Percentiles rank a stretch among this genome's conserved stretches.
Conservation (phyloP, 2,113 vertebrate genomes). For the Furnarius figulus region DNA sequence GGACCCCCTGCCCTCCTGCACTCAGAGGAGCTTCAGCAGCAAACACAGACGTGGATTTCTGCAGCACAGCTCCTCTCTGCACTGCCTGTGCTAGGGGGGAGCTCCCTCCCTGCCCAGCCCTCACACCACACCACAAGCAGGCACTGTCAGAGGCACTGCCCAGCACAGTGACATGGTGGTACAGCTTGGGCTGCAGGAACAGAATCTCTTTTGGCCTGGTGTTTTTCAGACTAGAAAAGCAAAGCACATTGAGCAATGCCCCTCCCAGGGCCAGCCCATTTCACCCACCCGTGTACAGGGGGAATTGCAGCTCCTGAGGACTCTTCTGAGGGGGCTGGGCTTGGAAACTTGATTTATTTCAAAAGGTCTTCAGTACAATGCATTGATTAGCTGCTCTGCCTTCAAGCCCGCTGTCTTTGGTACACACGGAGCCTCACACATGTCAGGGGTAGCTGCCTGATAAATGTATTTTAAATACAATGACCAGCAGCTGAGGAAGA, state of each 20-base stretch:
- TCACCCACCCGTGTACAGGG: too few species aligned
- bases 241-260: background rate
- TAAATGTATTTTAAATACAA: background rate
- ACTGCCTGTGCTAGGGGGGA: accelerated
- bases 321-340: background rate
- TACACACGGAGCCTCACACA: background rate
- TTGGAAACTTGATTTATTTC: background rate
- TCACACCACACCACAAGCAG: background rate
- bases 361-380: background rate
- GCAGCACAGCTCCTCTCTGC: background rate
- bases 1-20: background rate
- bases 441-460: background rate
- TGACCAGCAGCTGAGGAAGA: background rate
- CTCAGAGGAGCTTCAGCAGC: background rate
- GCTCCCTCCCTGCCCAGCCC: background rate
- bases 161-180: background rate
- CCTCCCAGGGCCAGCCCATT: background rate
- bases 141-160: background rate
- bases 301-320: background rate
- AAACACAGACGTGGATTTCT: accelerated
- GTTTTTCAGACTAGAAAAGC: background rate
- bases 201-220: background rate
- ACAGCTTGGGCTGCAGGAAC: background rate
- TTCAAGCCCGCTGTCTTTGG: background rate
- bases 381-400: background rate